Conservation (phyloP, 2,113 vertebrate species). For the Melanerpes aurifrons region DNA sequence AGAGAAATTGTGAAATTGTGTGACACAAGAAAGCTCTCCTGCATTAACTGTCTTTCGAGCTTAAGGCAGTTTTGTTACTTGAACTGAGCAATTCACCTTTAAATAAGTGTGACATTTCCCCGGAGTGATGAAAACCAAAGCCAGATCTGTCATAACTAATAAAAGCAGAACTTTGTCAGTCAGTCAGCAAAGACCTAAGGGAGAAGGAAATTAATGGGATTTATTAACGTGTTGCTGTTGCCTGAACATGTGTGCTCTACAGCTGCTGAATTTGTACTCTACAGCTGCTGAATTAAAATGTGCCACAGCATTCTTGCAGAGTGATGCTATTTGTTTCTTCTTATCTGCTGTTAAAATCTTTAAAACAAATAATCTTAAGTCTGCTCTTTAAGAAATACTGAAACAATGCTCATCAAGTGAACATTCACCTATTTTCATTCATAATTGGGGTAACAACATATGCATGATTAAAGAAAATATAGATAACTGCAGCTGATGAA, state of each 20-base stretch:
- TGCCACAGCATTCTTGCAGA: background rate
- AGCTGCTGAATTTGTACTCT: conserved; percentile 17
- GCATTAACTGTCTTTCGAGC: background rate
- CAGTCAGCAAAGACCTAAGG: conserved; percentile 46
- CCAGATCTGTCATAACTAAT: conserved; percentile 60
- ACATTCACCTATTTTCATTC: background rate
- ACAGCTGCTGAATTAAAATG: conserved; percentile 15
- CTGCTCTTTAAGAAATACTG: background rate
- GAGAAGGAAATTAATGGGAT: conserved; percentile 49
- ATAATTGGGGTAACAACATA: background rate
- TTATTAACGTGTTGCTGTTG: conserved; percentile 49
- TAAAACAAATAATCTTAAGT: background rate
- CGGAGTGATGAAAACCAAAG: conserved; percentile 51
- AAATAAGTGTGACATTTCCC: conserved; percentile 45
- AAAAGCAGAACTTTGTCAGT: conserved; percentile 61
- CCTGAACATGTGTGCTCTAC: conserved; percentile 28
- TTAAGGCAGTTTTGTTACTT: conserved; percentile 15
- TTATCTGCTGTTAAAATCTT: background rate
- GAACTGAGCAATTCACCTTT: conserved; percentile 53
- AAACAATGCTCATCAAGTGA: background rate
- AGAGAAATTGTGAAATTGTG: background rate
- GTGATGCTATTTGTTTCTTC: background rate
- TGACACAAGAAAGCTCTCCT: background rate
- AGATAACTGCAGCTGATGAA: background rate
- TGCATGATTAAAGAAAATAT: background rate